These are phyloP conservation scores for Chymomyza caudatula DNA, from an alignment of 2,888 invertebrate species.

Conservation along the genomic window DNA sequence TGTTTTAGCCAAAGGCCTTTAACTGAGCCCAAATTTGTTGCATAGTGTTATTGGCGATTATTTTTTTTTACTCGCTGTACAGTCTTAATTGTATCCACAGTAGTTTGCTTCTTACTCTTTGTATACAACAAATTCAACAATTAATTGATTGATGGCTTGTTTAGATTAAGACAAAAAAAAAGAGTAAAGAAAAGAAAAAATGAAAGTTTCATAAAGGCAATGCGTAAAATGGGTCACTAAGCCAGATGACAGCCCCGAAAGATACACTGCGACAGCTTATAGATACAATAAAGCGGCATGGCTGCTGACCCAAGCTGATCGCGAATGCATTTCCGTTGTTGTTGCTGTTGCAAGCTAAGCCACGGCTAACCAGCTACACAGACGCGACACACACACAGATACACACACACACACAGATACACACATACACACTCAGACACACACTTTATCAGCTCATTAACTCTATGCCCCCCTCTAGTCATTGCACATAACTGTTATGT, in stretches of 20 bases:
- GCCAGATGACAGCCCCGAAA: constrained; percentile 15
- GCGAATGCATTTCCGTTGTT: constrained; percentile 34
- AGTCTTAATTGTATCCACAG: neutral
- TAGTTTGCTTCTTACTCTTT: neutral
- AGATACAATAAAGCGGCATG: constrained; percentile 24
- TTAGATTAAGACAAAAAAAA: constrained; percentile 47
- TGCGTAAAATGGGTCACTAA: constrained; percentile 56
- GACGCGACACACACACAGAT: constrained; percentile 32
- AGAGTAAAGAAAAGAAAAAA: constrained; percentile 34
- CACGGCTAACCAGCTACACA: constrained; percentile 51
- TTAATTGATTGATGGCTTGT: constrained; percentile 70
- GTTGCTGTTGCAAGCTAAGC: constrained; percentile 34
- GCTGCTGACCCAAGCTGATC: constrained; percentile 32
- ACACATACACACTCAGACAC: too few relatives aligned
- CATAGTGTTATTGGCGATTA: neutral
- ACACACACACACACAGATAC: too few relatives aligned
- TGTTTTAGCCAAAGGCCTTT: too few relatives aligned
- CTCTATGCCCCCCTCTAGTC: neutral
- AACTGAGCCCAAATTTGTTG: too few relatives aligned
- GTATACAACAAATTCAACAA: constrained; percentile 23
- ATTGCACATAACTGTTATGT: constrained; percentile 17
- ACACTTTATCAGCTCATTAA: constrained; percentile 42
- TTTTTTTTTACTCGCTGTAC: neutral
- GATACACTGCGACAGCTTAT: constrained; percentile 3
- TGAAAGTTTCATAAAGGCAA: constrained; percentile 47